Percentiles rank a stretch among this genome's conserved stretches.
Conservation (phyloP, 2,888 invertebrate species). For the Apamea crenata region DNA sequence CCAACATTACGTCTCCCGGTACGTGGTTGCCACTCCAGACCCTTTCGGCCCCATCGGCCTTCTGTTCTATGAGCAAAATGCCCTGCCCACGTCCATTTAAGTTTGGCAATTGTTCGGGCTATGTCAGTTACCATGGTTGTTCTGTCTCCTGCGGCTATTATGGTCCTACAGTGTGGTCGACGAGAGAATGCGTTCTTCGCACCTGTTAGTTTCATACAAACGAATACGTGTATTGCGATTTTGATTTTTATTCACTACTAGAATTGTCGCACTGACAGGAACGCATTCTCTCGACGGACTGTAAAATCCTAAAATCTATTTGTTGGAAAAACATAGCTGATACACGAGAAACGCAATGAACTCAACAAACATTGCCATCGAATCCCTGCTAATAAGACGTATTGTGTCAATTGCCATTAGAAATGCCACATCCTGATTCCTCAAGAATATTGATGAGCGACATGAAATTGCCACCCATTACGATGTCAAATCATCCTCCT, state of each 20-base stretch:
- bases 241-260: no score
- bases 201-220: no score
- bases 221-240: no score
- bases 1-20: neutral
- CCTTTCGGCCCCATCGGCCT: neutral
- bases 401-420: neutral
- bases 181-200: no score
- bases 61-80: neutral
- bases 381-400: constrained; percentile 3
- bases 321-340: neutral
- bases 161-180: no score
- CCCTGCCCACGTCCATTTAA: no score
- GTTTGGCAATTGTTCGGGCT: neutral
- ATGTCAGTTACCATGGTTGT: no score
- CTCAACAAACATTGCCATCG: neutral
- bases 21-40: neutral
- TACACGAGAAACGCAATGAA: neutral
- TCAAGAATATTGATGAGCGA: constrained; percentile 33
- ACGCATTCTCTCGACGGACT: no score
- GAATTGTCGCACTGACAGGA: no score
- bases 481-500: constrained; percentile 30
- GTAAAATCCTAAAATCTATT: neutral
- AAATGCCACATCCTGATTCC: constrained; percentile 12
- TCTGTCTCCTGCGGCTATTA: no score
- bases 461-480: constrained; percentile 51